Conservation (phyloP, 2,797 vertebrate species). For the Astyanax mexicanus region DNA sequence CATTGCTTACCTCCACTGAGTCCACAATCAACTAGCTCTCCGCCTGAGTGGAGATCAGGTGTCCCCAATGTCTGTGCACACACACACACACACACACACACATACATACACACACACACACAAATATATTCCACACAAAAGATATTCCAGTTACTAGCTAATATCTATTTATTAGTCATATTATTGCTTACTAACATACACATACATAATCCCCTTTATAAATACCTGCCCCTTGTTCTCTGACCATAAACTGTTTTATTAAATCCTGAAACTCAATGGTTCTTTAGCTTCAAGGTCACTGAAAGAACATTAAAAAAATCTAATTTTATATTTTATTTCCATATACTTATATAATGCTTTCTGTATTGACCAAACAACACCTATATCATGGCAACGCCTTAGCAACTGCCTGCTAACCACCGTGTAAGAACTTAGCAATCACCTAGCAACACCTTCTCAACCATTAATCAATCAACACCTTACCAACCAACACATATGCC, state of each 20-base stretch:
- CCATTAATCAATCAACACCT: too few species aligned
- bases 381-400: too few species aligned
- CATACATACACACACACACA: not conserved
- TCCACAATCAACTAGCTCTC: slow-evolving; percentile 17
- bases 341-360: not conserved
- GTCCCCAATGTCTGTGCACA: not conserved
- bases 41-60: slow-evolving; percentile 7
- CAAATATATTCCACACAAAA: not conserved
- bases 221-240: not conserved
- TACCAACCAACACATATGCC: too few species aligned
- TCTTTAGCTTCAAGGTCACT: not conserved
- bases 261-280: not conserved
- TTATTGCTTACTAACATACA: not conserved
- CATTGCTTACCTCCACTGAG: slow-evolving; percentile 22
- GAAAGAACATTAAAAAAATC: not conserved
- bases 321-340: not conserved
- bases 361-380: too few species aligned
- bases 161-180: not conserved
- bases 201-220: not conserved
- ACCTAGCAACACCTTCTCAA: too few species aligned
- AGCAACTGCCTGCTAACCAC: too few species aligned
- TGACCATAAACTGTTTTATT: too few species aligned
- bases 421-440: too few species aligned
- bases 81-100: not conserved
- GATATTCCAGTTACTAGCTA: not conserved